Percentiles rank a stretch among this genome's conserved stretches.
phyloP scores from a whole-genome alignment of 2,888 invertebrate species.

The Phragmatobia fuliginosa region DNA sequence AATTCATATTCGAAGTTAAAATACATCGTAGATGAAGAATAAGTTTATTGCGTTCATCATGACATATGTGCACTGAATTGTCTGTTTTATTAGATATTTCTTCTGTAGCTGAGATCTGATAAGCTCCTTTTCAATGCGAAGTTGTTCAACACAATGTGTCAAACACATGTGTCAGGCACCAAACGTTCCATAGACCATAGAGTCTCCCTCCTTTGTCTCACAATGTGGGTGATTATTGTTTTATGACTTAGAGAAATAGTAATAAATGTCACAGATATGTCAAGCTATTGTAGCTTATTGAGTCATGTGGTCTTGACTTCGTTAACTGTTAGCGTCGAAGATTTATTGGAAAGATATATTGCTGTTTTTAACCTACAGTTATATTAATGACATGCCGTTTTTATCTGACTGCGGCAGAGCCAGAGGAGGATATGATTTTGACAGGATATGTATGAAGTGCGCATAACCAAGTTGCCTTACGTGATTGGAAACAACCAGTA shows the following conservation, averaged over 20 bases:
- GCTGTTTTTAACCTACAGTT: neutral
- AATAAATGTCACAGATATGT: conserved; percentile 39
- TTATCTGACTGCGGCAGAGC: too few species aligned
- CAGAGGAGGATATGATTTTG: too few species aligned
- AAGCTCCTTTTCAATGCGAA: neutral
- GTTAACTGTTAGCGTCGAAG: neutral
- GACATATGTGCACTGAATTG: too few species aligned
- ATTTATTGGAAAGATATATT: neutral
- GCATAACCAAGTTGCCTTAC: too few species aligned
- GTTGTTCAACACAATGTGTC: conserved; percentile 16
- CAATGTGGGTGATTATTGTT: conserved; percentile 48
- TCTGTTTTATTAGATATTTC: neutral
- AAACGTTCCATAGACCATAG: conserved; percentile 19
- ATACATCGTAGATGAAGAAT: too few species aligned
- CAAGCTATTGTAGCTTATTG: conserved; percentile 16
- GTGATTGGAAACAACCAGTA: too few species aligned
- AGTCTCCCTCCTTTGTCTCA: conserved; percentile 20
- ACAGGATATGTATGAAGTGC: too few species aligned
- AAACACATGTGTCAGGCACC: conserved; percentile 46
- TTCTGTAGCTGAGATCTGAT: neutral
- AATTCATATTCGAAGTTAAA: too few species aligned
- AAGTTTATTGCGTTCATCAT: too few species aligned
- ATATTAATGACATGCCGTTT: too few species aligned
- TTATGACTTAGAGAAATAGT: conserved; percentile 43
- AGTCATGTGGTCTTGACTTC: conserved; percentile 1